phyloP scores from a whole-genome alignment of 2,888 invertebrate genomes.

The Dyspetes luteomarginatus region DNA sequence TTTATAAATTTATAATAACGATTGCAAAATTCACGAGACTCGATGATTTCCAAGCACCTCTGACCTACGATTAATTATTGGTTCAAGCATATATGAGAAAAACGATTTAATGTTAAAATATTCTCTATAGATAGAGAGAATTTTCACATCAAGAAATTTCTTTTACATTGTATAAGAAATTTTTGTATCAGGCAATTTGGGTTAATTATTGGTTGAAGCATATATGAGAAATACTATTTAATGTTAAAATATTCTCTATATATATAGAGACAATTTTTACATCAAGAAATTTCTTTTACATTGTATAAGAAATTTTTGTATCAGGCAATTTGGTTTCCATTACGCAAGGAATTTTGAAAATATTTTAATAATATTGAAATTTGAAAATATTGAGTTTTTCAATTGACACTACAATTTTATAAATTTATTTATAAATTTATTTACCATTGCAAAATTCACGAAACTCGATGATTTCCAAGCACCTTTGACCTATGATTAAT shows the following conservation, averaged over 20 bases:
- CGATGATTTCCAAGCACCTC: too few relatives aligned
- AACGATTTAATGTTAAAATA: not conserved
- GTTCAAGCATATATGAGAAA: not conserved
- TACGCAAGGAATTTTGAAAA: too few relatives aligned
- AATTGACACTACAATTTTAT: too few relatives aligned
- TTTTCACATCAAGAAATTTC: not conserved
- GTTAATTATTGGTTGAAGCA: not conserved
- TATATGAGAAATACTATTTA: not conserved
- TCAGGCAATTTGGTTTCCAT: too few relatives aligned
- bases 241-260: not conserved
- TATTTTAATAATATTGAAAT: too few relatives aligned
- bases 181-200: not conserved
- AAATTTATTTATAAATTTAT: too few relatives aligned
- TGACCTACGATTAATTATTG: not conserved
- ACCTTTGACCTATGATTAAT: not conserved
- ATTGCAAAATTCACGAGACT: too few relatives aligned
- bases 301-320: too few relatives aligned
- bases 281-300: not conserved
- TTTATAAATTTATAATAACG: too few relatives aligned
- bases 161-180: not conserved
- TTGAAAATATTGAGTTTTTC: too few relatives aligned
- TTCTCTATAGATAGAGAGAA: not conserved
- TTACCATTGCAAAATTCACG: too few relatives aligned
- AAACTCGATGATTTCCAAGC: too few relatives aligned
- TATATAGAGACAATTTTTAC: not conserved